Base-by-base conservation (phyloP, 2,888 invertebrate genomes). In the Mesorhabditis belari region DNA sequence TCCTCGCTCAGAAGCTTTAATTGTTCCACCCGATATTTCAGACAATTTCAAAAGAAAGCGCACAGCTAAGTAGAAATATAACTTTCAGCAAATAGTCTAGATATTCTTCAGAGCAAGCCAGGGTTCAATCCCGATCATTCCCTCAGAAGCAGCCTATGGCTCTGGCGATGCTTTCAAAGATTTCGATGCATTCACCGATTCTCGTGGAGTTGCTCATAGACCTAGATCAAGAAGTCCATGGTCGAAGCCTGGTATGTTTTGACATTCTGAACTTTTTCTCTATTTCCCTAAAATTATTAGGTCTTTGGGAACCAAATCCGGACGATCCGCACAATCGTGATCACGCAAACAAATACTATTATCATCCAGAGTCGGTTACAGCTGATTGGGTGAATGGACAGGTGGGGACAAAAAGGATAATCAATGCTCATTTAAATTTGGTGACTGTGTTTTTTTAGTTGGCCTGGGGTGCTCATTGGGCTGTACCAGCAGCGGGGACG, bases 321-420 rank as follows among this genome's bases (percentile, higher is more conserved):
- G 74, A 71, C 24, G 65, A 74, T 61, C 74, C 74, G 12, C 74
- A 74, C 57, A 71, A 70, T 57, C 56, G 74, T 62, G 74, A 74
- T 50, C 71, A 71, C 49, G 71, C 74, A 12, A 74, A 74, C 58
- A 74, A 74, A 52, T 74, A 65, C 59, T 74, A 65, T 51, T 74
- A 74, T 58, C 64, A 62, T 55, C 74, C 74, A 5, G 59, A 66
- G 27, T 71, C 71, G 12, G 74, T 74, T 3, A 63, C 63, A 23
- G 72, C 66, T 25, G 74, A 74, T 56, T 74, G 74, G 74, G 63
- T 74, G 17, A 67, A 66, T 63, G 74, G 74, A 54, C 74, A 74
- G 59, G 62, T 60, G 17, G 3, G 57, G 5, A 23, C 26, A 12
- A n/a, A 50, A 24, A 24, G 26, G 49, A 27, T 25, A 21, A 17